Conservation (phyloP, 2,888 invertebrate species). For the Brachylomia viminalis region DNA sequence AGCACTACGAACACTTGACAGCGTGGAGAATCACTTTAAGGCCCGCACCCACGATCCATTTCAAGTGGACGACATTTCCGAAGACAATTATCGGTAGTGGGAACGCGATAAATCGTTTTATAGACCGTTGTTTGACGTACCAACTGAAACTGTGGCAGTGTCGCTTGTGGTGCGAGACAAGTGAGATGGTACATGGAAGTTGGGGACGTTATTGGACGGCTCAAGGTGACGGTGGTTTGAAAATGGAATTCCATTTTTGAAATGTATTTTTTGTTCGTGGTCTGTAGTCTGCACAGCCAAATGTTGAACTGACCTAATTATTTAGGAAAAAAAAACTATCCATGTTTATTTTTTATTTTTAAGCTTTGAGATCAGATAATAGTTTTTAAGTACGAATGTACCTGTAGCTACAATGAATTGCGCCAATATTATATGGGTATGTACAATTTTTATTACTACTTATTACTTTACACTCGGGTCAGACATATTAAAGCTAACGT, state of each 20-base stretch:
- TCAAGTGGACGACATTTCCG: conserved; percentile 73
- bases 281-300: no score
- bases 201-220: conserved; percentile 18
- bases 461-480: background rate
- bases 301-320: no score
- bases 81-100: conserved; percentile 80
- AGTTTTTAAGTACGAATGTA: background rate
- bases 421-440: no score
- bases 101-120: conserved; percentile 80
- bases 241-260: conserved; percentile 21
- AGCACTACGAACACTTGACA: conserved; percentile 43
- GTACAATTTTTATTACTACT: no score
- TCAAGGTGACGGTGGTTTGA: conserved; percentile 17
- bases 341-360: background rate
- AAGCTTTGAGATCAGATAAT: background rate
- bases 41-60: conserved; percentile 80
- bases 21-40: conserved; percentile 63
- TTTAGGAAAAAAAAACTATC: no score
- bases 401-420: no score
- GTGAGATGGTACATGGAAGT: conserved; percentile 42
- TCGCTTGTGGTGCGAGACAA: conserved; percentile 42
- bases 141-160: conserved; percentile 27
- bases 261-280: background rate
- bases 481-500: conserved; percentile 14
- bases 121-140: conserved; percentile 64